These are phyloP conservation scores for Myanophis thanlyinensis DNA, from an alignment of 2,113 vertebrate species.

Conservation along the genomic window DNA sequence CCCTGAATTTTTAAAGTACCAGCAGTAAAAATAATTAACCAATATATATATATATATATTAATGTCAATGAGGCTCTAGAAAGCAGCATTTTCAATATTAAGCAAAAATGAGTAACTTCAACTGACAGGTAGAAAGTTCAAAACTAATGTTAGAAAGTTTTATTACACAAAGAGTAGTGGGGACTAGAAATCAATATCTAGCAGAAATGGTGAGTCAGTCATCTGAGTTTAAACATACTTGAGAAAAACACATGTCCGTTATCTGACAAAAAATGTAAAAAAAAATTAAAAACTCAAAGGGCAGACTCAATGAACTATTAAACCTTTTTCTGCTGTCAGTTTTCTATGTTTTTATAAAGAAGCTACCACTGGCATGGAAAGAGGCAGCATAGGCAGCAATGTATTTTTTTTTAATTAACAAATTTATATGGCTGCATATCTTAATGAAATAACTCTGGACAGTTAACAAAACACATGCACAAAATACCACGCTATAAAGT, in stretches of 20 bases:
- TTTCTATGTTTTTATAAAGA: not conserved
- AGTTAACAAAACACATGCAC: not conserved
- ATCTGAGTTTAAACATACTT: not conserved
- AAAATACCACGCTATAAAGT: not conserved
- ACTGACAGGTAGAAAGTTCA: not conserved
- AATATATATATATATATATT: too few species aligned
- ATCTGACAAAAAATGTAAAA: not conserved
- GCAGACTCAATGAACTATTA: not conserved
- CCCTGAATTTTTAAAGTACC: too few species aligned
- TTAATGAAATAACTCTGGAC: not conserved
- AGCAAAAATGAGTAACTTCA: not conserved
- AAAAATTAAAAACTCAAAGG: not conserved
- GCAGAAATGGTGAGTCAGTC: not conserved
- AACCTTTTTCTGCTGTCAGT: not conserved
- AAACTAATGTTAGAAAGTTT: not conserved
- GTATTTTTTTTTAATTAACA: not conserved
- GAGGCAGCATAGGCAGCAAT: not conserved
- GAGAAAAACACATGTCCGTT: not conserved
- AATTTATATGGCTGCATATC: not conserved
- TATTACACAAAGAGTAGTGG: not conserved
- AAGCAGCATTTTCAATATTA: not conserved
- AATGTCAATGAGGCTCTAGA: not conserved
- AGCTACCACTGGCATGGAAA: not conserved
- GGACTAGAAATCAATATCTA: not conserved
- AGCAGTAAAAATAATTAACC: too few species aligned